These are phyloP conservation scores for Listronotus oregonensis DNA, from an alignment of 1,140 invertebrate species.

Conservation along the genomic window DNA sequence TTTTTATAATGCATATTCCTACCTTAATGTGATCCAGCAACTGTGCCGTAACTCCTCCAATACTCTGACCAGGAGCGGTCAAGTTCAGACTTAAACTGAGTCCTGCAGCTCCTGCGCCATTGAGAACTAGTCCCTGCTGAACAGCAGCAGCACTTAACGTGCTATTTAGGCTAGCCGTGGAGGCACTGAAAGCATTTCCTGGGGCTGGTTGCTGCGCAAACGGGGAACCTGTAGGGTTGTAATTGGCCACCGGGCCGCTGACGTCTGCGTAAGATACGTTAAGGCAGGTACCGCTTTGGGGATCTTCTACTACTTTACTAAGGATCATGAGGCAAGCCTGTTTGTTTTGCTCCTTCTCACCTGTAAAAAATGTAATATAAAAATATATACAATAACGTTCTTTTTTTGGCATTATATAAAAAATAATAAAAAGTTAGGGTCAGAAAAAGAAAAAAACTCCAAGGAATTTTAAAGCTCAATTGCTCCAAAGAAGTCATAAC, in stretches of 20 bases:
- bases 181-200: constrained; percentile 61
- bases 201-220: constrained; percentile 77
- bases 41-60: constrained; percentile 76
- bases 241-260: constrained; percentile 93
- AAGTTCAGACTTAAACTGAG: constrained; percentile 82
- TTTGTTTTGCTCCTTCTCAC: constrained; percentile 89
- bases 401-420: no score
- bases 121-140: constrained; percentile 61
- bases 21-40: constrained; percentile 84
- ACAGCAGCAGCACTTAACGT: constrained; percentile 59
- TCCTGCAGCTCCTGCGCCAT: constrained; percentile 56
- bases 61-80: constrained; percentile 73
- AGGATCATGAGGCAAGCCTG: constrained; percentile 93
- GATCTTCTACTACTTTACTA: constrained; percentile 96
- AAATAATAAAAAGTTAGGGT: no score
- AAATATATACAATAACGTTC: no score
- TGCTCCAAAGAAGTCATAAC: no score
- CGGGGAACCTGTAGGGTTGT: constrained; percentile 94
- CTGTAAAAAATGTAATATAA: constrained; percentile 57
- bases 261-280: constrained; percentile 97
- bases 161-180: constrained; percentile 66
- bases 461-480: no score
- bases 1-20: constrained; percentile 43
- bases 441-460: no score
- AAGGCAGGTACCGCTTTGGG: constrained; percentile 92